These are phyloP conservation scores for Machaerirhynchus nigripectus DNA, from an alignment of 2,113 vertebrate species.

Conservation along the genomic window DNA sequence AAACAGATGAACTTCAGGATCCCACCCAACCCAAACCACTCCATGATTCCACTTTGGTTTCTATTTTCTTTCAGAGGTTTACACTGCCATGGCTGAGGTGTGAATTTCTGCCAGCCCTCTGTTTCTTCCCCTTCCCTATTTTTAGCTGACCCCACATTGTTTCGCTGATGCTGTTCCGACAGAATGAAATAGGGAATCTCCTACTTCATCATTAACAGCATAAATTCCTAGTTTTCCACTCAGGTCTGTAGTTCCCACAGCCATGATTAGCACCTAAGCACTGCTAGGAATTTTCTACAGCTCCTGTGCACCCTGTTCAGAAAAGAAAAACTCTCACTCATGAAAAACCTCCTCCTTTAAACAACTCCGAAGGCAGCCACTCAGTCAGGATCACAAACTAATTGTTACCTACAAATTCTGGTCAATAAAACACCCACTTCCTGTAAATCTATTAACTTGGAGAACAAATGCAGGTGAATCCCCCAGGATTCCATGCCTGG, in stretches of 20 bases:
- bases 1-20: background rate
- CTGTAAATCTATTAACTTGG: background rate
- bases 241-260: background rate
- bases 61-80: background rate
- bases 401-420: background rate
- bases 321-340: background rate
- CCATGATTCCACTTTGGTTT: background rate
- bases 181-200: background rate
- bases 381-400: background rate
- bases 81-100: background rate
- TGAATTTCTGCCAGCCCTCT: background rate
- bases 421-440: background rate
- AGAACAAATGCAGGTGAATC: background rate
- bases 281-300: background rate
- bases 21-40: background rate
- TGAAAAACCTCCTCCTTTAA: background rate
- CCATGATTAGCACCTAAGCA: background rate
- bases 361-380: background rate
- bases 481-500: background rate
- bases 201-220: background rate
- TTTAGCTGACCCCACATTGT: background rate
- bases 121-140: background rate
- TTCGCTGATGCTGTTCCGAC: background rate
- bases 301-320: background rate
- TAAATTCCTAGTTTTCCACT: background rate